Conservation (phyloP, 2,888 invertebrate genomes). For the Latrodectus hesperus region DNA sequence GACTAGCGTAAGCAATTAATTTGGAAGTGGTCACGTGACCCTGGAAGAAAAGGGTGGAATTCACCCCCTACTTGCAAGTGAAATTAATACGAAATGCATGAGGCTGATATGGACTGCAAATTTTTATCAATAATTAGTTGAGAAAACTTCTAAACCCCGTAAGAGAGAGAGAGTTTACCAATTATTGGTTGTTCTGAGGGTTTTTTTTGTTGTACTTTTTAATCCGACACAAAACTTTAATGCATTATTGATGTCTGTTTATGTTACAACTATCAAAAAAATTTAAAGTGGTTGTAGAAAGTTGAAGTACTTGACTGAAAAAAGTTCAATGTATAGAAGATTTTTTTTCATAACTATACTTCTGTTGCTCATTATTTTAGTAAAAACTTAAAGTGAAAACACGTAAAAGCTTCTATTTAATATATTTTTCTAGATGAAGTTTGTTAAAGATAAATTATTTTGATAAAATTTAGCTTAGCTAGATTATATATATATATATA, state of each 20-base stretch:
- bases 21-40: slow-evolving; percentile 48
- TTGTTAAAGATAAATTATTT: no score
- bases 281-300: no score
- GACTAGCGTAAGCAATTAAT: slow-evolving; percentile 58
- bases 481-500: no score
- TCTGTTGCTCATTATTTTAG: no score
- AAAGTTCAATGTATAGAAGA: no score
- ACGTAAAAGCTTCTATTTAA: no score
- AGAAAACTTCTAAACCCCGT: slow-evolving; percentile 35
- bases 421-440: no score
- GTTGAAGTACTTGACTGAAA: no score
- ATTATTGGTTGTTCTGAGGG: slow-evolving; percentile 35
- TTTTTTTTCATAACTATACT: no score
- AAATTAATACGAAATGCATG: slow-evolving; percentile 55
- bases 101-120: slow-evolving; percentile 35
- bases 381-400: no score
- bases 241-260: slow-evolving; percentile 62
- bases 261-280: not conserved
- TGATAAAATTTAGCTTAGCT: no score
- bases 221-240: slow-evolving; percentile 55
- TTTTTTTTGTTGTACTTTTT: slow-evolving; percentile 7
- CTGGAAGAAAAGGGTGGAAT: not conserved
- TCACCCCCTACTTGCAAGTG: slow-evolving; percentile 26
- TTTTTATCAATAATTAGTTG: slow-evolving; percentile 63
- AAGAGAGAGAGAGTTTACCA: slow-evolving; percentile 5